Evolutionary conservation across 2,113 vertebrate genomes (phyloP).

Genomic region (Blennius ocellaris): DNA sequence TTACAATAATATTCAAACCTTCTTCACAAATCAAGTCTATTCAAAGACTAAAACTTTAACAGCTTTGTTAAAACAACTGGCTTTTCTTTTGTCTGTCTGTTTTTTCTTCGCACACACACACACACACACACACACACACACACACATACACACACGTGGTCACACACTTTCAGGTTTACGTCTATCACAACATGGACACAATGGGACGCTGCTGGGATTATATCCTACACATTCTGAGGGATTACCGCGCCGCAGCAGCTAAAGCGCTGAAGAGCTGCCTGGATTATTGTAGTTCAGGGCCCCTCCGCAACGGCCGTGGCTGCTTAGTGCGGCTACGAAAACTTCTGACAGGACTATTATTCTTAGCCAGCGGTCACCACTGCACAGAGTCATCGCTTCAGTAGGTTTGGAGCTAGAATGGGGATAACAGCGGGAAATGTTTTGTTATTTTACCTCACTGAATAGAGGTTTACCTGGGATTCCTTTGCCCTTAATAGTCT

Average conservation of each 20-base stretch:
- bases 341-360: constrained; percentile 20
- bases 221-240: constrained; percentile 83
- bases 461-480: constrained; percentile 87
- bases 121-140: constrained; percentile 5
- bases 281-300: constrained; percentile 55
- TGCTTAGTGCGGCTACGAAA: constrained; percentile 1
- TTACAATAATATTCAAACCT: constrained; percentile 30
- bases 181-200: constrained; percentile 53
- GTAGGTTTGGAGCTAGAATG: not conserved
- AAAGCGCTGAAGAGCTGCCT: constrained; percentile 48
- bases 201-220: constrained; percentile 27
- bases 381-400: constrained; percentile 8
- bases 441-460: no score
- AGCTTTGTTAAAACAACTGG: constrained; percentile 26
- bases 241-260: constrained; percentile 85
- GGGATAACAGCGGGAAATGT: no score
- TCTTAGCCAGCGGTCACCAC: constrained; percentile 1
- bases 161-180: constrained; percentile 23
- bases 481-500: constrained; percentile 95
- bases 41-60: not conserved
- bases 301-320: not conserved
- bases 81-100: constrained; percentile 6
- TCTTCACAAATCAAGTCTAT: no score
- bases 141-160: constrained; percentile 19
- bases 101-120: no score